Evolutionary conservation across 2,797 vertebrate genomes (phyloP).

Genomic region (Acrossocheilus fasciatus): DNA sequence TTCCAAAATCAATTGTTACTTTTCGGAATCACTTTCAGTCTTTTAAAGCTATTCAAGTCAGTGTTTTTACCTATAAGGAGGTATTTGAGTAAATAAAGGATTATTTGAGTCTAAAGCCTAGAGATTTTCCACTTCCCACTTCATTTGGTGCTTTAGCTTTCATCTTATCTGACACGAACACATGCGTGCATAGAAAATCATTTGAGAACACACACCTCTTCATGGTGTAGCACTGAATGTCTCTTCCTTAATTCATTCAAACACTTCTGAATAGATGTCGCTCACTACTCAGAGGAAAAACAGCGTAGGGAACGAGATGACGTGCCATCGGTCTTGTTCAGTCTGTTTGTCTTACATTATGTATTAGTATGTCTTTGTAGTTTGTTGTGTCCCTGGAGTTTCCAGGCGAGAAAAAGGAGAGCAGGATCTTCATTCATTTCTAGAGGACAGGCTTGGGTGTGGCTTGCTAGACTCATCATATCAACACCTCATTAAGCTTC

Average conservation of each 20-base stretch:
- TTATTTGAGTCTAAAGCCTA: neutral
- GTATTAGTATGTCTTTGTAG: constrained; percentile 46
- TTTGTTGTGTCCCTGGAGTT: constrained; percentile 40
- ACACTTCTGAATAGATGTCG: constrained; percentile 38
- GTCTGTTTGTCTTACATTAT: constrained; percentile 49
- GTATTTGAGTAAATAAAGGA: constrained; percentile 17
- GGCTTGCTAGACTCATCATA: constrained; percentile 36
- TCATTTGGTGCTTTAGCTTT: constrained; percentile 27
- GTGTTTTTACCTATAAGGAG: neutral
- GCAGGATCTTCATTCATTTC: constrained; percentile 38
- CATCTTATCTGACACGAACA: constrained; percentile 20
- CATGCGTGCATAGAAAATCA: constrained; percentile 31
- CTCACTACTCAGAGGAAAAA: neutral
- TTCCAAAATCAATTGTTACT: neutral
- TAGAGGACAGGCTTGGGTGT: constrained; percentile 25
- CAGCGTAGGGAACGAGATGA: neutral
- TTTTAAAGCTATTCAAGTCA: constrained; percentile 4
- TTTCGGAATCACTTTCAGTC: neutral
- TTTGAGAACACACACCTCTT: constrained; percentile 13
- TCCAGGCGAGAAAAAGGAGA: constrained; percentile 38
- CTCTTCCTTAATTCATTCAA: constrained; percentile 36
- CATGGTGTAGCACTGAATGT: constrained; percentile 41
- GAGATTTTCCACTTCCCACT: neutral
- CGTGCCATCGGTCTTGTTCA: constrained; percentile 34
- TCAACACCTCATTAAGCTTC: constrained; percentile 56